These are phyloP conservation scores for Atherix ibis DNA, from an alignment of 2,888 invertebrate genomes.

Conservation along the genomic window DNA sequence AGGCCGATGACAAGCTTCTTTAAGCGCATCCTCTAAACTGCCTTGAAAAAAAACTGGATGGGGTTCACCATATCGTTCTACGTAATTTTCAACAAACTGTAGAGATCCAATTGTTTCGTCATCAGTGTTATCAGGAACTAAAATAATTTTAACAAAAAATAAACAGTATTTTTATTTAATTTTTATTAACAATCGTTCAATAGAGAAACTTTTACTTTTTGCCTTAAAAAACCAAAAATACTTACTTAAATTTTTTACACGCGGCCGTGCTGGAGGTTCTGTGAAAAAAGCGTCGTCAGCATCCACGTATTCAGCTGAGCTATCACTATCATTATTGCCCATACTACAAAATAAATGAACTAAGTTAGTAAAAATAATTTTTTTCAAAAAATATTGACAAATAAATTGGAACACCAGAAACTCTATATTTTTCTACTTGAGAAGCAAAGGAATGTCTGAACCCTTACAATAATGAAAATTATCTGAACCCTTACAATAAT, in stretches of 20 bases:
- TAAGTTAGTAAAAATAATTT: neutral
- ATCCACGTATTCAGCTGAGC: slow-evolving; percentile 73
- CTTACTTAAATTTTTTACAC: slow-evolving; percentile 64
- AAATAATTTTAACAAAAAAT: slow-evolving; percentile 14
- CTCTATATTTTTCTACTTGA: too few species aligned
- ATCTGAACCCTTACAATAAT: too few species aligned
- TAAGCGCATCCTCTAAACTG: slow-evolving; percentile 76
- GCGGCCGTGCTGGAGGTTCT: slow-evolving; percentile 52
- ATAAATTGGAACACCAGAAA: too few species aligned
- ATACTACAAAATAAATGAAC: slow-evolving; percentile 14
- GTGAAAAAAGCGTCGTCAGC: slow-evolving; percentile 80
- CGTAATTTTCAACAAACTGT: slow-evolving; percentile 76
- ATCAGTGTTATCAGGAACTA: slow-evolving; percentile 74
- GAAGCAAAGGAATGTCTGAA: too few species aligned
- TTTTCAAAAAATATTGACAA: slow-evolving; percentile 1
- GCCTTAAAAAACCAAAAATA: slow-evolving; percentile 11
- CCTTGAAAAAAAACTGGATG: slow-evolving; percentile 87
- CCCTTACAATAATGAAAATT: too few species aligned
- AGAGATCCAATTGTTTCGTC: slow-evolving; percentile 75
- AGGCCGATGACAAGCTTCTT: slow-evolving; percentile 75
- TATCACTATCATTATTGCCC: slow-evolving; percentile 34
- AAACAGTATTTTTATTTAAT: neutral
- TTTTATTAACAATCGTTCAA: slow-evolving; percentile 1
- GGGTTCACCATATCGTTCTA: slow-evolving; percentile 57
- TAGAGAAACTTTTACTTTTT: neutral